phyloP scores from a whole-genome alignment of 92 coral and sea anemone species.

The Chrysogorgia sp. region DNA sequence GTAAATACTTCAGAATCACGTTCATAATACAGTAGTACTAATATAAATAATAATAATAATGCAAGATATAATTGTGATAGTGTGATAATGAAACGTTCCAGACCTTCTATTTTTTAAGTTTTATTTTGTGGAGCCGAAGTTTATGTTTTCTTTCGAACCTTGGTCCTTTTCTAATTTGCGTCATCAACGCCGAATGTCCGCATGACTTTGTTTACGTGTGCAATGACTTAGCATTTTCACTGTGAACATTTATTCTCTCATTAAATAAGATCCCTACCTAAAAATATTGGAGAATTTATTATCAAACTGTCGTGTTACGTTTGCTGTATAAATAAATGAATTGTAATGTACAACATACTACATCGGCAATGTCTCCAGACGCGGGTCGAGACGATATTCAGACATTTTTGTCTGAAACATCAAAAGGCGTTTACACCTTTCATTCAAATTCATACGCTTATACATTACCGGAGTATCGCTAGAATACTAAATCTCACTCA shows the following conservation, averaged over 20 bases:
- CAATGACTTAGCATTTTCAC: neutral
- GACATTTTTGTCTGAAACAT: constrained; percentile 47
- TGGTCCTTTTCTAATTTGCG: constrained; percentile 24
- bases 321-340: too few relatives aligned
- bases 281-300: too few relatives aligned
- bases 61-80: constrained; percentile 2
- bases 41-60: constrained; percentile 19
- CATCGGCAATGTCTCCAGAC: constrained; percentile 17
- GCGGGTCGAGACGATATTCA: constrained; percentile 39
- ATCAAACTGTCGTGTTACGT: too few relatives aligned
- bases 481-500: neutral
- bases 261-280: too few relatives aligned
- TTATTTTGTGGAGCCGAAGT: neutral
- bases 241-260: neutral
- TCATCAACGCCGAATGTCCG: constrained; percentile 13
- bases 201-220: constrained; percentile 49
- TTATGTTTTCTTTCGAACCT: neutral
- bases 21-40: constrained; percentile 14
- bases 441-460: neutral
- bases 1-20: constrained; percentile 41
- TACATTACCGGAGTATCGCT: neutral
- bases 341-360: neutral
- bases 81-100: neutral
- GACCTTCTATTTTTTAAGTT: constrained; percentile 5
- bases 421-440: constrained; percentile 2